phyloP scores from a whole-genome alignment of 2,888 invertebrate genomes.

The Pyrgus malvae region DNA sequence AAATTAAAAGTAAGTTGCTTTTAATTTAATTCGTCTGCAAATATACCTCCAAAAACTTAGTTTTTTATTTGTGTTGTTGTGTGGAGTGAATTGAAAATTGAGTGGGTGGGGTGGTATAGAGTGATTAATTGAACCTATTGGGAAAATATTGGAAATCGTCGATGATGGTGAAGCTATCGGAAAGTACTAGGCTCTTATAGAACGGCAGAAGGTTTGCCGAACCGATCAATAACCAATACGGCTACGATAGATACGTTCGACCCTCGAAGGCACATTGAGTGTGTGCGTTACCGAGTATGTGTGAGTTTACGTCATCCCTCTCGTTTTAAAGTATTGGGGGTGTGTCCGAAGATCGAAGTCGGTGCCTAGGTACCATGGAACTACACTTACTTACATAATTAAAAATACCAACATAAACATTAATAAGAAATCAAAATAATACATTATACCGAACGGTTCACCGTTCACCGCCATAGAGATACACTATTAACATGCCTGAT shows the following conservation, averaged over 20 bases:
- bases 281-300: neutral
- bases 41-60: neutral
- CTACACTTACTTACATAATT: neutral
- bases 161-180: constrained; percentile 75
- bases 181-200: constrained; percentile 67
- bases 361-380: neutral
- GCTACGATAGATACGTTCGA: constrained; percentile 21
- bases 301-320: constrained; percentile 17
- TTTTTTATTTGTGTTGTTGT: too few species aligned
- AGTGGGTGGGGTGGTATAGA: neutral
- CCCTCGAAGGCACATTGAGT: constrained; percentile 1
- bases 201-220: constrained; percentile 54
- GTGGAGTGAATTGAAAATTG: neutral
- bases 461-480: too few species aligned
- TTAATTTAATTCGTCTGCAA: too few species aligned
- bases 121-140: constrained; percentile 20
- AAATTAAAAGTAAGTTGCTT: too few species aligned
- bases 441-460: too few species aligned
- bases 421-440: too few species aligned
- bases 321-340: constrained; percentile 11
- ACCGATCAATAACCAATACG: constrained; percentile 60
- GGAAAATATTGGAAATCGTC: constrained; percentile 67
- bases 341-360: constrained; percentile 3
- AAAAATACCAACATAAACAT: too few species aligned
- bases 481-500: too few species aligned